Evolutionary conservation across 2,113 vertebrate species (phyloP).

Genomic region (Centropus bengalensis): DNA sequence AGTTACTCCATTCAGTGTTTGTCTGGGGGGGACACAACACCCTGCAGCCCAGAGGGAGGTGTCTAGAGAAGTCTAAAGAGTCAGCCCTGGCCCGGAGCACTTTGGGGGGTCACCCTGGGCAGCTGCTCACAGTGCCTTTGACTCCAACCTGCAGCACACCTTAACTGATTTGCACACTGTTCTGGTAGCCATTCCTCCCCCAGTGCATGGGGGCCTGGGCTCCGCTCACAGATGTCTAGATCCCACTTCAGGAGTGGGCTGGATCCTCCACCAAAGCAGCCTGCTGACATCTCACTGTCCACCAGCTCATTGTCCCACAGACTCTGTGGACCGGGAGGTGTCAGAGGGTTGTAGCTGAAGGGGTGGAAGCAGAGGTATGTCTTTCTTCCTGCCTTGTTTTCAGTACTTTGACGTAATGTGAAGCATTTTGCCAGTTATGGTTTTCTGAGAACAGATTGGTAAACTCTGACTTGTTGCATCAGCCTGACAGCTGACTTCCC

Average conservation of each 20-base stretch:
- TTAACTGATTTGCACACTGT: neutral
- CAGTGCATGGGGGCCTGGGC: neutral
- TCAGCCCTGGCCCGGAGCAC: neutral
- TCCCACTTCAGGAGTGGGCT: neutral
- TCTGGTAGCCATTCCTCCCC: neutral
- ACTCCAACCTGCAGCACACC: neutral
- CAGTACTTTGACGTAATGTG: neutral
- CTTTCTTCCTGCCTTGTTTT: conserved; percentile 28
- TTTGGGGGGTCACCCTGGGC: neutral
- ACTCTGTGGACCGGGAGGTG: neutral
- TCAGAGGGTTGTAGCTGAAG: neutral
- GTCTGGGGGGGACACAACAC: neutral
- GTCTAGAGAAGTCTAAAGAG: neutral
- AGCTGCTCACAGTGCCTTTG: neutral
- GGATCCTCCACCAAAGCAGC: fast-evolving
- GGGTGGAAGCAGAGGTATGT: conserved; percentile 15
- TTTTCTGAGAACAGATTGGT: conserved; percentile 65
- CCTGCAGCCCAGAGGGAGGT: neutral
- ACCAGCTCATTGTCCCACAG: neutral
- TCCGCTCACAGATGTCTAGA: neutral
- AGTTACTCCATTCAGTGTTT: neutral
- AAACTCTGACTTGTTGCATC: conserved; percentile 66
- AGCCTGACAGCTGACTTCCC: conserved; percentile 61
- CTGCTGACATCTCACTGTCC: neutral
- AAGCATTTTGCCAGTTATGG: conserved; percentile 41